Conservation (phyloP, 2,113 vertebrate genomes). For the Tyrannus savana region DNA sequence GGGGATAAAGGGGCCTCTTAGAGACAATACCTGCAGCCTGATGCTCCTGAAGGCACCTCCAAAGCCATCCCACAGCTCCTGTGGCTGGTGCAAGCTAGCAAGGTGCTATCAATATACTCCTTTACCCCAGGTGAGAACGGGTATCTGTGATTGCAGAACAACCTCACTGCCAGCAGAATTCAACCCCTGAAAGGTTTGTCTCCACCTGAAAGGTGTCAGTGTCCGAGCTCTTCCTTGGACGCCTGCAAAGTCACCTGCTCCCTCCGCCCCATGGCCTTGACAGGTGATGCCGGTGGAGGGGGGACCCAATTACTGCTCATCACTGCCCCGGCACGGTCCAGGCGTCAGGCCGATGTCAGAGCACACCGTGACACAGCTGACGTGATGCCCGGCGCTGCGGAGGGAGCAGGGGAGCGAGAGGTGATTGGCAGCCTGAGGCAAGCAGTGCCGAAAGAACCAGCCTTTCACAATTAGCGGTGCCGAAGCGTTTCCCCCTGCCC, state of each 20-base stretch:
- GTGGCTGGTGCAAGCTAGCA: not conserved
- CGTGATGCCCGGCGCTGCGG: fast-evolving
- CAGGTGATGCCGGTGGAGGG: not conserved
- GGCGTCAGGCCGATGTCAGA: not conserved
- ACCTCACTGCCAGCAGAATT: not conserved
- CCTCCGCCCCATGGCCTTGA: not conserved
- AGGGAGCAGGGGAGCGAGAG: not conserved
- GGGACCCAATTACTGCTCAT: not conserved
- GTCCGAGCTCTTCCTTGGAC: fast-evolving
- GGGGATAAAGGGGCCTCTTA: not conserved
- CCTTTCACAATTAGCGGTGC: not conserved
- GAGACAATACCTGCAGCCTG: not conserved
- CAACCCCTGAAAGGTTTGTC: not conserved
- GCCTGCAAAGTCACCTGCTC: not conserved
- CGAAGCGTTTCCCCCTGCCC: fast-evolving
- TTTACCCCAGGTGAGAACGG: fast-evolving
- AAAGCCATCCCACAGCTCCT: not conserved
- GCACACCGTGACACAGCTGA: not conserved
- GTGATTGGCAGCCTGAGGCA: not conserved
- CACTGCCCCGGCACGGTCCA: not conserved
- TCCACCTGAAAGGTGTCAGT: not conserved
- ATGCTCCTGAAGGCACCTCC: not conserved
- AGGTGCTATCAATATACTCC: not conserved
- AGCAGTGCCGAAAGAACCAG: not conserved
- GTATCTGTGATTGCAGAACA: not conserved